phyloP scores from a whole-genome alignment of 2,113 vertebrate genomes.

The Pachypanchax playfairii region DNA sequence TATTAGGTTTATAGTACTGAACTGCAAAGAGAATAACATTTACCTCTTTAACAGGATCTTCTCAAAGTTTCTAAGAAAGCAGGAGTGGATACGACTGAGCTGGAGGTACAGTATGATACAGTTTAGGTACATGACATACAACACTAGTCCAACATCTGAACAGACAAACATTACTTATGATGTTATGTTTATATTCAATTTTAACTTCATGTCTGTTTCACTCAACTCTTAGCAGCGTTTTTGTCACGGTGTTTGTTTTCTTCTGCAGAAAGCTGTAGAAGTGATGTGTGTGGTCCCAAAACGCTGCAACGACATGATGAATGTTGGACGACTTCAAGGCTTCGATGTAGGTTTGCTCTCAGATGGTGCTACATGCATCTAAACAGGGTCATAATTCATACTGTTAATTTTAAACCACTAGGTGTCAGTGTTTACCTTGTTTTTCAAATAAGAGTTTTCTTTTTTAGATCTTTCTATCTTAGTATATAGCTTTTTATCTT shows the following conservation, averaged over 20 bases:
- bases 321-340: conserved; percentile 96
- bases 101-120: conserved; percentile 86
- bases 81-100: conserved; percentile 87
- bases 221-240: too few relatives aligned
- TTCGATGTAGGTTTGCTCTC: conserved; percentile 88
- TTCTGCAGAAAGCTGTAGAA: conserved; percentile 92
- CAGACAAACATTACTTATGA: too few relatives aligned
- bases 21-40: background rate
- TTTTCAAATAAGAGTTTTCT: background rate
- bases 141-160: too few relatives aligned
- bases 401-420: conserved; percentile 25
- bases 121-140: too few relatives aligned
- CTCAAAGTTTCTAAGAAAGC: conserved; percentile 95
- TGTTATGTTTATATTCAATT: too few relatives aligned
- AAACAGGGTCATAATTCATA: background rate
- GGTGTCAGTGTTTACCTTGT: conserved; percentile 43
- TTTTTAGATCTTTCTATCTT: background rate
- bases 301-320: conserved; percentile 99
- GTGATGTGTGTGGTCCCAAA: conserved; percentile 99
- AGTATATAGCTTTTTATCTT: background rate
- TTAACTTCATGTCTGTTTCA: conserved; percentile 2
- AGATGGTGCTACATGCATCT: background rate
- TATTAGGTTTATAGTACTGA: background rate
- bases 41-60: conserved; percentile 84
- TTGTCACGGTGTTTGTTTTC: too few relatives aligned